Conservation (phyloP, 2,797 vertebrate species). For the Cichlasoma orientale region DNA sequence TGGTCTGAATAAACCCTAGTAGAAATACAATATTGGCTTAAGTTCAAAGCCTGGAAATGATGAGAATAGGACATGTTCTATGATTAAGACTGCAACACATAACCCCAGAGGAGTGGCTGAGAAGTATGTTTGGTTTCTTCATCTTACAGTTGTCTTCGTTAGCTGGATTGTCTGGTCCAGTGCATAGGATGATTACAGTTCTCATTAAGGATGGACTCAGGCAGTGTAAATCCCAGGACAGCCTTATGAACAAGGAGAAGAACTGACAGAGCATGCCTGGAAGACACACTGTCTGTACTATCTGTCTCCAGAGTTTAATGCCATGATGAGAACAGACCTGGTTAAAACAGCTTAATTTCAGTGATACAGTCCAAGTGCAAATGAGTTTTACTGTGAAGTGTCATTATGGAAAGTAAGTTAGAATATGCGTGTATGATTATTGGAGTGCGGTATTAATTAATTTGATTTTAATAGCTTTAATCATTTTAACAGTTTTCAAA, state of each 20-base stretch:
- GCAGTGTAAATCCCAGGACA: slow-evolving; percentile 58
- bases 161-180: slow-evolving; percentile 66
- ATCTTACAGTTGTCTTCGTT: slow-evolving; percentile 54
- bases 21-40: slow-evolving; percentile 47
- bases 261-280: slow-evolving; percentile 47
- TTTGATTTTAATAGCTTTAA: too few species aligned
- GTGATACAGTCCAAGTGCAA: background rate
- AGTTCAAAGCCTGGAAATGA: slow-evolving; percentile 55
- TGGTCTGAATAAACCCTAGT: slow-evolving; percentile 19
- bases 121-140: slow-evolving; percentile 54
- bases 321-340: slow-evolving; percentile 12
- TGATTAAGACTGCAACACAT: slow-evolving; percentile 58
- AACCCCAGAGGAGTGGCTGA: slow-evolving; percentile 45
- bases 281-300: slow-evolving; percentile 30
- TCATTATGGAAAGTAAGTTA: background rate
- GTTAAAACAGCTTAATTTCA: slow-evolving; percentile 43
- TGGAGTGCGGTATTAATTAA: too few species aligned
- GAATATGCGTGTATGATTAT: background rate
- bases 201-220: slow-evolving; percentile 67
- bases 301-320: slow-evolving; percentile 45
- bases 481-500: too few species aligned
- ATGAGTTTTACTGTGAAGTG: background rate
- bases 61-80: slow-evolving; percentile 34
- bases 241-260: slow-evolving; percentile 44
- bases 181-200: slow-evolving; percentile 69